Base-by-base conservation (phyloP, 1,140 invertebrate species). In the Macrosteles quadrilineatus region DNA sequence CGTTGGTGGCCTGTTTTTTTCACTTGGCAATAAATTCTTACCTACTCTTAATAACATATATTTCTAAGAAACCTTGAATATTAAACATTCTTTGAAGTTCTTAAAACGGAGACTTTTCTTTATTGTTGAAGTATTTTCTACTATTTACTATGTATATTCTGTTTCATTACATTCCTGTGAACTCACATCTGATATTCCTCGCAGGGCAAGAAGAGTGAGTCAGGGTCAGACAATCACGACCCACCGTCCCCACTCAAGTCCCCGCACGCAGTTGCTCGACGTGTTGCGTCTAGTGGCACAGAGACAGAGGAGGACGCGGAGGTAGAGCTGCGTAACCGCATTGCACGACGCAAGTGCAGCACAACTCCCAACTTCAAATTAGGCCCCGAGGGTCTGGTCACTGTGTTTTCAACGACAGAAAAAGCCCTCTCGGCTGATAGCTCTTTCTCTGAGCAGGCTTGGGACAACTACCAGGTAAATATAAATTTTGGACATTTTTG, bases 391-490 rank as follows among this genome's bases (percentile, higher is more conserved):
- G 80, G 78, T 0, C 43, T 62, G 21, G 72, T 75, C 21, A 72
- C 71, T 30, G 32, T 68, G 14, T 62, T 25, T 14, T 63, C 74
- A 81, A 65, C 80, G 78, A 78, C 80, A 3, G 68, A 69, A 4
- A 69, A 69, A 31, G 57, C 45, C 1, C 31, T 69, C 1, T 82
- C 88, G 73, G 87, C 88, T 30, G 78, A 80, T 74, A 93, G 88
- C 79, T 95, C 92, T 36, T 90, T 94, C 76, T 95, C 92, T 1
- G 95, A 96, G 80, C 90, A 91, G 76, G 93, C 83, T 40, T 86
- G 85, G 85, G 85, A 86, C 71, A 82, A 82, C 72, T 86, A 85
- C 75, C 79, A 94, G 90, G 93, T 84, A 73, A 57, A n/a, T n/a
- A n/a, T n/a, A n/a, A n/a, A n/a, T n/a, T n/a, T n/a, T n/a, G n/a